A percentile compares a stretch with the other conserved stretches of the same genome.
These are phyloP conservation scores for Dinothrombium tinctorium DNA, from an alignment of 1,140 invertebrate species.

Conservation along the genomic window DNA sequence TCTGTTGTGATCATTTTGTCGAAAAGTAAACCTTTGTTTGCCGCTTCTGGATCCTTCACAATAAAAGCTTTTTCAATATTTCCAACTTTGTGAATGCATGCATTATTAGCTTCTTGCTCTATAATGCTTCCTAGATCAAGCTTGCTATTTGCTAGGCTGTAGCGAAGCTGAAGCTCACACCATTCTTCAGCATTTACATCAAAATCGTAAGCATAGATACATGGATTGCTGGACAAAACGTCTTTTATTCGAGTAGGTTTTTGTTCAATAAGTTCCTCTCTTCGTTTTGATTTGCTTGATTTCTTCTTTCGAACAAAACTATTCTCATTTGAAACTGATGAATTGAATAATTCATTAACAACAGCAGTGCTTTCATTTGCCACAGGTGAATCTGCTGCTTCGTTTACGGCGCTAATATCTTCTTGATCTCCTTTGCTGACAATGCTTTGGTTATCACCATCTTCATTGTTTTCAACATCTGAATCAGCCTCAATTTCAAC, in stretches of 20 bases:
- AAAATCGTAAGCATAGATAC: constrained; percentile 36
- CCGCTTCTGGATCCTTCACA: constrained; percentile 12
- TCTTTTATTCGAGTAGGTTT: too few relatives aligned
- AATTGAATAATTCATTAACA: neutral
- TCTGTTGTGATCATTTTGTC: constrained; percentile 45
- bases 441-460: constrained; percentile 15
- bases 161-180: constrained; percentile 42
- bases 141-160: constrained; percentile 27
- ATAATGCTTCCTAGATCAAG: constrained; percentile 56
- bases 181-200: constrained; percentile 43
- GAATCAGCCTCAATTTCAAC: constrained; percentile 28
- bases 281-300: constrained; percentile 17
- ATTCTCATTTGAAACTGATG: neutral
- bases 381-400: neutral
- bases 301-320: constrained; percentile 15
- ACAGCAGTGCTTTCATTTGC: neutral
- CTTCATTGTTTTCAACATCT: constrained; percentile 19
- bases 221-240: too few relatives aligned
- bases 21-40: constrained; percentile 7
- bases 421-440: constrained; percentile 10
- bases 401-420: constrained; percentile 14
- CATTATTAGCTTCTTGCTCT: constrained; percentile 39
- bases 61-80: constrained; percentile 14
- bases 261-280: neutral
- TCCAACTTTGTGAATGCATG: constrained; percentile 17